These are phyloP conservation scores for Atlantisia rogersi DNA, from an alignment of 2,113 vertebrate genomes.

Conservation along the genomic window DNA sequence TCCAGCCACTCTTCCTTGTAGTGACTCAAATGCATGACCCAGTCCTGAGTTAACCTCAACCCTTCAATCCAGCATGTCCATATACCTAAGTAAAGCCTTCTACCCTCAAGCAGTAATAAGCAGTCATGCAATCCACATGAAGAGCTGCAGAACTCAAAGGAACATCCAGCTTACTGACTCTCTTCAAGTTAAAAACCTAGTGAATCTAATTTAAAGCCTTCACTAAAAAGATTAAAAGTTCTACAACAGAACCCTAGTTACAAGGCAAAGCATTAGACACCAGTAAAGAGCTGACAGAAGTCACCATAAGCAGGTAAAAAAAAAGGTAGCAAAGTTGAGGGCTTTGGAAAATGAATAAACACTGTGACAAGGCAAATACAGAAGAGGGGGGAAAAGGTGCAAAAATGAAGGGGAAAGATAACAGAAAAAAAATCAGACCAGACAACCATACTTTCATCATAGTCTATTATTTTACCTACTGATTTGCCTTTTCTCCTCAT, in stretches of 20 bases:
- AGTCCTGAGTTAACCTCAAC: accelerated
- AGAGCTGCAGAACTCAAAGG: background rate
- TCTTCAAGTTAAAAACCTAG: background rate
- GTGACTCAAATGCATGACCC: too few relatives aligned
- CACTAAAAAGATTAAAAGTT: background rate
- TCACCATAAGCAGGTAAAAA: background rate
- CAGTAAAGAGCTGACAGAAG: background rate
- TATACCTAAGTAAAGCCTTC: background rate
- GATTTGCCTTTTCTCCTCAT: background rate
- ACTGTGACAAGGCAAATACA: background rate
- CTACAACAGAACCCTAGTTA: background rate
- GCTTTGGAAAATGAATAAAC: background rate
- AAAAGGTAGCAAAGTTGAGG: background rate
- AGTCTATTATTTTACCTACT: background rate
- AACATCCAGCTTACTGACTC: background rate
- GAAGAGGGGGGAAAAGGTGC: background rate
- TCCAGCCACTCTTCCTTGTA: background rate
- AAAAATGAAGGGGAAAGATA: background rate
- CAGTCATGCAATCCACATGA: background rate
- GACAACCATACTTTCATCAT: background rate
- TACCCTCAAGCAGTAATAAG: background rate
- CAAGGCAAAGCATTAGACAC: background rate
- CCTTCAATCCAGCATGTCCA: background rate
- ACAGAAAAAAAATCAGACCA: background rate
- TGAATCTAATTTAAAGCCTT: background rate